phyloP scores from a whole-genome alignment of 2,797 vertebrate genomes.

The Typhlichthys eigenmanni region DNA sequence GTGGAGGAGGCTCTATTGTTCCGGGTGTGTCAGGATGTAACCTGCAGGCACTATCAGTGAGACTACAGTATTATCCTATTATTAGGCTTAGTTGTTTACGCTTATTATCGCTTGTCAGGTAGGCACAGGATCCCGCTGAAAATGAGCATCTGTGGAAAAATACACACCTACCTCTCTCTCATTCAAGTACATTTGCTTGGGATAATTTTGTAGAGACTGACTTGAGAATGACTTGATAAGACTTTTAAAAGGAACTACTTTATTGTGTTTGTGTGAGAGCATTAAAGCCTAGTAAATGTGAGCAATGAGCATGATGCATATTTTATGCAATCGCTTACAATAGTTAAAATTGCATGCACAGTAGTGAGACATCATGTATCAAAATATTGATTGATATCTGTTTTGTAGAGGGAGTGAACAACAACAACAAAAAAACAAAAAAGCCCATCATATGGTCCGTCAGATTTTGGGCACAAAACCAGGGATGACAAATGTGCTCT shows the following conservation, averaged over 20 bases:
- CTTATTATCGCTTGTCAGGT: constrained; percentile 84
- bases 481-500: constrained; percentile 87
- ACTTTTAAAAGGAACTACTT: constrained; percentile 59
- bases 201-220: constrained; percentile 65
- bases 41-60: constrained; percentile 80
- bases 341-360: constrained; percentile 51
- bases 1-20: constrained; percentile 83
- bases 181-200: constrained; percentile 69
- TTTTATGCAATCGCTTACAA: constrained; percentile 17
- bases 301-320: constrained; percentile 22
- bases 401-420: constrained; percentile 81
- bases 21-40: constrained; percentile 78
- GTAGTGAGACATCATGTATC: constrained; percentile 59
- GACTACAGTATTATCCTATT: constrained; percentile 86
- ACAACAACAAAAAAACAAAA: constrained; percentile 63
- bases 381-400: constrained; percentile 74
- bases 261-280: neutral
- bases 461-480: constrained; percentile 85
- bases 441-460: constrained; percentile 87
- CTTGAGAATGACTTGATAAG: constrained; percentile 62
- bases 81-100: constrained; percentile 86
- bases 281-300: neutral
- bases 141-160: constrained; percentile 72
- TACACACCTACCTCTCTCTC: constrained; percentile 69
- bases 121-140: constrained; percentile 77